Percentiles rank a stretch among this genome's conserved stretches.
phyloP scores from a whole-genome alignment of 2,888 invertebrate species.

The Calameuta pallipes region DNA sequence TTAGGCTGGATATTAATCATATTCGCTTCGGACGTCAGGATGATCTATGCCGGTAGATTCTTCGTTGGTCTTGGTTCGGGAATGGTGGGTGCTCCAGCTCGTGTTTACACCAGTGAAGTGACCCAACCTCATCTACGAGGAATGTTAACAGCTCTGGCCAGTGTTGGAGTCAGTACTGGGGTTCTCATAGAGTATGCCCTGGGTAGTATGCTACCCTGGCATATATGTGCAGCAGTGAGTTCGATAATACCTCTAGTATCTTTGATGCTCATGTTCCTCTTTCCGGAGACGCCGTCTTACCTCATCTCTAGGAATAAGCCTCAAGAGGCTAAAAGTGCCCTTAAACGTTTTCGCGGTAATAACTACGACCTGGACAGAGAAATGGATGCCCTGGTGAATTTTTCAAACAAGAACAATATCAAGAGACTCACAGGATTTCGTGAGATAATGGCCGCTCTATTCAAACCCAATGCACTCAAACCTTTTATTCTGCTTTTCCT shows the following conservation, averaged over 20 bases:
- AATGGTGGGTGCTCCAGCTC: constrained; percentile 78
- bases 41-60: constrained; percentile 76
- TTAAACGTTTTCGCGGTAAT: constrained; percentile 72
- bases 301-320: constrained; percentile 73
- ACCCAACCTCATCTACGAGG: constrained; percentile 81
- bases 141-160: constrained; percentile 77
- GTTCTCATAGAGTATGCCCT: constrained; percentile 74
- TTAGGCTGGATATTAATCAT: constrained; percentile 76
- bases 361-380: constrained; percentile 74
- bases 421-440: constrained; percentile 68
- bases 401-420: constrained; percentile 74
- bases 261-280: constrained; percentile 71
- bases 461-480: constrained; percentile 73
- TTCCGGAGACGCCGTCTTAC: constrained; percentile 81
- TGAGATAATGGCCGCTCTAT: constrained; percentile 70
- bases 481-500: constrained; percentile 73
- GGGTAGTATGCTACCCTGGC: constrained; percentile 74
- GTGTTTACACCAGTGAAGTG: constrained; percentile 78
- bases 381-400: constrained; percentile 72
- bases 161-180: constrained; percentile 79
- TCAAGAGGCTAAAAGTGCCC: constrained; percentile 71
- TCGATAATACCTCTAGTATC: constrained; percentile 73
- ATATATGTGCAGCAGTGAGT: constrained; percentile 74
- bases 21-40: constrained; percentile 70
- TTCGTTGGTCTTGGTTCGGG: constrained; percentile 78